Conservation (phyloP, 2,797 vertebrate species). For the Chloroceryle amazona region DNA sequence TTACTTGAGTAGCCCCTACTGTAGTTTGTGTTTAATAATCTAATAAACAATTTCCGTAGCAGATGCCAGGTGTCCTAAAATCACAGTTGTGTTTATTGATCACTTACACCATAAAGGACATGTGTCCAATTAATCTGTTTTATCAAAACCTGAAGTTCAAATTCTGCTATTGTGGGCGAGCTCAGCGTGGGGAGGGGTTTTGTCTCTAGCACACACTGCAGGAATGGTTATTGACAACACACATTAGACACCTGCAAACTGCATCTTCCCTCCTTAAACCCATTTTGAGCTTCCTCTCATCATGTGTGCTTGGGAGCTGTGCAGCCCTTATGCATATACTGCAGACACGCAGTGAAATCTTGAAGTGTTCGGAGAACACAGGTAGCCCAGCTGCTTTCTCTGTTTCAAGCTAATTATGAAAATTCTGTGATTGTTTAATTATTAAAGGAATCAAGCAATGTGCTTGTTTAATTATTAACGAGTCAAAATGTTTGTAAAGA, state of each 20-base stretch:
- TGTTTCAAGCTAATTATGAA: background rate
- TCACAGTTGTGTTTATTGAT: background rate
- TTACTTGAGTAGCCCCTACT: background rate
- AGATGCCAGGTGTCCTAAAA: background rate
- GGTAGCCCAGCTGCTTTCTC: background rate
- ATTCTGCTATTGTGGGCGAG: fast-evolving
- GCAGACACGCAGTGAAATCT: background rate
- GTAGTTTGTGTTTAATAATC: background rate
- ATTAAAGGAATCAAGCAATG: no score
- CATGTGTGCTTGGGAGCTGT: background rate
- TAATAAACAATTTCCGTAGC: no score
- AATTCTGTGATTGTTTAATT: background rate
- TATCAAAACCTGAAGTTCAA: background rate
- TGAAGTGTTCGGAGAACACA: background rate
- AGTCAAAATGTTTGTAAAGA: background rate
- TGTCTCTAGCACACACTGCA: background rate
- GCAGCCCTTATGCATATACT: background rate
- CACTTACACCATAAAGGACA: background rate
- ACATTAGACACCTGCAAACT: background rate
- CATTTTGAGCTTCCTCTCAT: background rate
- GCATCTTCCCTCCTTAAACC: background rate
- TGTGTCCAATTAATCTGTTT: background rate
- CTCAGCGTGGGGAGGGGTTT: fast-evolving
- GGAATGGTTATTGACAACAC: background rate
- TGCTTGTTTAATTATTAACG: background rate